Evolutionary conservation across 1,140 invertebrate genomes (phyloP).

Genomic region (Amyelois transitella): DNA sequence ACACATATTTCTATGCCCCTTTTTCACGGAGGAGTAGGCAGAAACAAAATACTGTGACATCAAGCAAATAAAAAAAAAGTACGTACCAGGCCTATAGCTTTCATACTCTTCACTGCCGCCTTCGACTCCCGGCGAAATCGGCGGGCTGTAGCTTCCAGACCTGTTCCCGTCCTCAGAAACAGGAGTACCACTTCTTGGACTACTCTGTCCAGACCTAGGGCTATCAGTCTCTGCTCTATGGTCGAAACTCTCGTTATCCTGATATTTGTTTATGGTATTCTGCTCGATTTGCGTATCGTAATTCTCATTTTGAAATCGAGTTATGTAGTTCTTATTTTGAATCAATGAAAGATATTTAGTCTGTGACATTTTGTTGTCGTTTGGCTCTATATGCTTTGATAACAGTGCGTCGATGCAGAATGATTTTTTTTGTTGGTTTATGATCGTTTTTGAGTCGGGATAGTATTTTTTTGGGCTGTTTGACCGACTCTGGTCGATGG

Average conservation of each 20-base stretch:
- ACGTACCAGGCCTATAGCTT: constrained; percentile 66
- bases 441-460: constrained; percentile 53
- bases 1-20: too few species aligned
- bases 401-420: constrained; percentile 70
- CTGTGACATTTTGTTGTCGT: constrained; percentile 59
- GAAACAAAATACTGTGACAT: too few species aligned
- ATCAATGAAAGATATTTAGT: constrained; percentile 66
- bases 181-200: constrained; percentile 54
- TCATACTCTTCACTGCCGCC: constrained; percentile 58
- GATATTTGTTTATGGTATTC: constrained; percentile 58
- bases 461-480: constrained; percentile 57
- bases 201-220: constrained; percentile 52
- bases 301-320: constrained; percentile 47
- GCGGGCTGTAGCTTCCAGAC: constrained; percentile 67
- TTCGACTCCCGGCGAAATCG: constrained; percentile 71
- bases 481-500: constrained; percentile 38
- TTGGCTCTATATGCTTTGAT: constrained; percentile 51
- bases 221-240: constrained; percentile 30
- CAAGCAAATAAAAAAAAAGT: too few species aligned
- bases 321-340: constrained; percentile 60
- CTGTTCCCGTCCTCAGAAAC: constrained; percentile 67
- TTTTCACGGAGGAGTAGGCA: constrained; percentile 4
- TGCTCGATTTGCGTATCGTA: constrained; percentile 65
- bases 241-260: constrained; percentile 28
- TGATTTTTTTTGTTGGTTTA: constrained; percentile 59